Base-by-base conservation (phyloP, 2,113 vertebrate species). In the Cephalopholis sonnerati region DNA sequence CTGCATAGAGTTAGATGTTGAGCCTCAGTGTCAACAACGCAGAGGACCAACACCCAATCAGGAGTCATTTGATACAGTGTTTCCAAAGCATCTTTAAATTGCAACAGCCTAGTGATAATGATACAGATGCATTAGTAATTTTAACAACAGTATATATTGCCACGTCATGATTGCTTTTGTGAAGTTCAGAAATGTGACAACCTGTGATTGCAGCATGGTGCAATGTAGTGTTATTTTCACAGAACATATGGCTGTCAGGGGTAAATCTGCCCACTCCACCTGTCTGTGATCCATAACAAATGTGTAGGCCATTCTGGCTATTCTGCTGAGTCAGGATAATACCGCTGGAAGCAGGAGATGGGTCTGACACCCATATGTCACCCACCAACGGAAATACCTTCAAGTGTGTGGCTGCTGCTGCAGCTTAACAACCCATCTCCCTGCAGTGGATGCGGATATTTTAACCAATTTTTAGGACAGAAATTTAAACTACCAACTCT, bases 361-460 rank as follows among this genome's bases (percentile, higher is more conserved):
- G 51, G 61, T 73, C 77, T 82, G 89, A 87, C 89, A 89, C 41
- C 91, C 78, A 78, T 85, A 85, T 93, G 90, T 87, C 87, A 81
- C 74, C 74, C 29, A 82, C 32, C 46, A 82, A 44, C 66, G 48
- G 70, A 81, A 87, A 85, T 66, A 81, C 62, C 81, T 81, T 59
- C 4, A 78, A 61, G 72, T 75, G 53, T 72, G 68, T 81, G 69
- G 18, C 51, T 48, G 70, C 57, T 29, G 63, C 76, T 77, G 77
- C 64, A 79, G 71, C 88, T 83, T 78, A 86, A 84, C 80, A 74
- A 54, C 18, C 57, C 25, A 50, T 77, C 75, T 74, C 73, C 48
- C 62, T 73, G 77, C 78, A 58, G 54, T 48, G 68, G 20, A 44
- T 55, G 62, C 50, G 63, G 55, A 41, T 77, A 69, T 79, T 70